These are phyloP conservation scores for Tricholaema leucomelas DNA, from an alignment of 2,113 vertebrate genomes.

Conservation along the genomic window DNA sequence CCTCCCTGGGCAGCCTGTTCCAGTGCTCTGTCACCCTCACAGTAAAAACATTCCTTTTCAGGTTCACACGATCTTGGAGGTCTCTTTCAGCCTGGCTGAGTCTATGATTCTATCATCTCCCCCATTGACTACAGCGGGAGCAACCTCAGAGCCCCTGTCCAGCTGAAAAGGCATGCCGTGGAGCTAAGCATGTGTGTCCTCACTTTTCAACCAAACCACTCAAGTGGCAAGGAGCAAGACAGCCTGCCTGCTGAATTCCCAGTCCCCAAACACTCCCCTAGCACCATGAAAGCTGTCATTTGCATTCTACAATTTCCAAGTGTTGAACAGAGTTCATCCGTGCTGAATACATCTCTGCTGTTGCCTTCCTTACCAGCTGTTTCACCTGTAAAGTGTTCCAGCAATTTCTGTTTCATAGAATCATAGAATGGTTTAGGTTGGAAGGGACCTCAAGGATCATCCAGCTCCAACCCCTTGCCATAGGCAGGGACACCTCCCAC, in stretches of 20 bases:
- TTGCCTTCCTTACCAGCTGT: neutral
- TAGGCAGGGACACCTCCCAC: no score
- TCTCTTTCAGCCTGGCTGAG: no score
- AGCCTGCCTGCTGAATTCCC: conserved; percentile 15
- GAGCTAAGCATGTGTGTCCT: neutral
- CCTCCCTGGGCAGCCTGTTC: no score
- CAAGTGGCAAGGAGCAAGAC: neutral
- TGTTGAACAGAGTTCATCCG: neutral
- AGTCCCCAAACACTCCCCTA: neutral
- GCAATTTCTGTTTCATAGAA: neutral
- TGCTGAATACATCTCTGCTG: neutral
- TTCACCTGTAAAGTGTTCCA: neutral
- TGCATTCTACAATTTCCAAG: neutral
- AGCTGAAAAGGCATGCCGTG: neutral
- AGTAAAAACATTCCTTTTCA: no score
- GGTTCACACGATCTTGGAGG: no score
- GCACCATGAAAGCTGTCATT: neutral
- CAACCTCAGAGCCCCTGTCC: neutral
- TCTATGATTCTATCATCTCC: no score
- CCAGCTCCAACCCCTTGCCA: no score
- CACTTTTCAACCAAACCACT: neutral
- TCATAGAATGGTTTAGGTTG: no score
- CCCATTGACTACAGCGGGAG: fast-evolving
- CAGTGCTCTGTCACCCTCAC: no score
- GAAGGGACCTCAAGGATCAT: no score